These are phyloP conservation scores for Ruditapes philippinarum DNA, from an alignment of 1,140 invertebrate genomes.

Conservation along the genomic window DNA sequence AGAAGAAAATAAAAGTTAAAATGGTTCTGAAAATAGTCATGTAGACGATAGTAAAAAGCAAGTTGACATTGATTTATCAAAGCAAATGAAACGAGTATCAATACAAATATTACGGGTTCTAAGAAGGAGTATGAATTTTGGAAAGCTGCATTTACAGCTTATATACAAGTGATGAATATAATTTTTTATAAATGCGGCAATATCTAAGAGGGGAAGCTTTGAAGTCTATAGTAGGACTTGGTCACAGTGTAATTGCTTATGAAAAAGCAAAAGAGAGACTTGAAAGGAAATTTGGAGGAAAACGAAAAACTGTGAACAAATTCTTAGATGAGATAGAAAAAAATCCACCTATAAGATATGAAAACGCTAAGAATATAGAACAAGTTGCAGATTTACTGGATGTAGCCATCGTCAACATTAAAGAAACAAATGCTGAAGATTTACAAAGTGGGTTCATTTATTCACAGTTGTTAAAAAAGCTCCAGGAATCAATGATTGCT, in stretches of 20 bases:
- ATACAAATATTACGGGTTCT: not conserved
- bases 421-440: not conserved
- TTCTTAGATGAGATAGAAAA: constrained; percentile 28
- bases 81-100: constrained; percentile 26
- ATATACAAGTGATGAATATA: constrained; percentile 27
- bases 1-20: no score
- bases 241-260: not conserved
- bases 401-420: constrained; percentile 1
- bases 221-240: constrained; percentile 24
- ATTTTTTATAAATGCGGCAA: constrained; percentile 24
- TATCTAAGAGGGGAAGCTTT: constrained; percentile 32
- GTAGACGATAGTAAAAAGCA: no score
- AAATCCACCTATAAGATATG: constrained; percentile 13
- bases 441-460: constrained; percentile 11
- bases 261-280: constrained; percentile 24
- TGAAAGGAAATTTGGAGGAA: constrained; percentile 24
- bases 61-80: no score
- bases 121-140: constrained; percentile 33
- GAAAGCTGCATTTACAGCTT: constrained; percentile 10
- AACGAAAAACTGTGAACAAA: not conserved
- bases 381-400: constrained; percentile 29
- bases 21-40: no score
- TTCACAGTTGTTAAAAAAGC: constrained; percentile 24
- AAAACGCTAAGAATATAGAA: constrained; percentile 31
- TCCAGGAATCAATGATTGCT: constrained; percentile 5